Evolutionary conservation across 92 coral and sea anemone genomes (phyloP).

Genomic region (Parazoanthus atlanticus): DNA sequence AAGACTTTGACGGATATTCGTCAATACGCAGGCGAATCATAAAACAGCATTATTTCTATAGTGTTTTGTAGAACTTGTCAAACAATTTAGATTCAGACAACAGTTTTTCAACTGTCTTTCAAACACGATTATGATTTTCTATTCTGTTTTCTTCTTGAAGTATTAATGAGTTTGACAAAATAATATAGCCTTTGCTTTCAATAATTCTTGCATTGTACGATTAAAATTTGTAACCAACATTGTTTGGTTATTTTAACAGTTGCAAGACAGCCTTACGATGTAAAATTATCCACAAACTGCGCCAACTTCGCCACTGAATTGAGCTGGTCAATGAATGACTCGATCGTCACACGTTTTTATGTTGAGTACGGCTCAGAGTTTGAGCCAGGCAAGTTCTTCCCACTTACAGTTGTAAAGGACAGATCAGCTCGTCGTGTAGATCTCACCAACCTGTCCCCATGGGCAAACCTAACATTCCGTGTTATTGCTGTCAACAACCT

Average conservation of each 20-base stretch:
- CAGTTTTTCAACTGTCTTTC: too few species aligned
- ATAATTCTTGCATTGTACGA: not conserved
- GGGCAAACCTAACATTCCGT: conserved; percentile 38
- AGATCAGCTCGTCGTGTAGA: conserved; percentile 22
- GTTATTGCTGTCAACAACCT: conserved; percentile 11
- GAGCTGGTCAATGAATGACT: conserved; percentile 10
- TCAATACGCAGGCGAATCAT: too few species aligned
- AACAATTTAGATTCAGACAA: too few species aligned
- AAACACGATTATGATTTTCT: too few species aligned
- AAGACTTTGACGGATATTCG: too few species aligned
- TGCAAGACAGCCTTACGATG: conserved; percentile 15
- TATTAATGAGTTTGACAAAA: too few species aligned
- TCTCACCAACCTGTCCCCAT: conserved; percentile 26
- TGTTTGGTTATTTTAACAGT: not conserved
- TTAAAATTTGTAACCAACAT: not conserved
- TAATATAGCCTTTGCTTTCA: too few species aligned
- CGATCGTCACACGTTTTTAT: conserved; percentile 1
- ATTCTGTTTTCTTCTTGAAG: too few species aligned
- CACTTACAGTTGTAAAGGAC: conserved; percentile 8
- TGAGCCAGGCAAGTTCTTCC: conserved; percentile 3
- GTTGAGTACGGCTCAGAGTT: conserved; percentile 39
- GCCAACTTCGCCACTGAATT: conserved; percentile 6
- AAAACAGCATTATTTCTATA: too few species aligned
- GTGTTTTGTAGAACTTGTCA: too few species aligned
- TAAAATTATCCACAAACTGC: conserved; percentile 24